These are phyloP conservation scores for Tetranychus truncatus DNA, from an alignment of 2,888 invertebrate genomes.

Conservation along the genomic window DNA sequence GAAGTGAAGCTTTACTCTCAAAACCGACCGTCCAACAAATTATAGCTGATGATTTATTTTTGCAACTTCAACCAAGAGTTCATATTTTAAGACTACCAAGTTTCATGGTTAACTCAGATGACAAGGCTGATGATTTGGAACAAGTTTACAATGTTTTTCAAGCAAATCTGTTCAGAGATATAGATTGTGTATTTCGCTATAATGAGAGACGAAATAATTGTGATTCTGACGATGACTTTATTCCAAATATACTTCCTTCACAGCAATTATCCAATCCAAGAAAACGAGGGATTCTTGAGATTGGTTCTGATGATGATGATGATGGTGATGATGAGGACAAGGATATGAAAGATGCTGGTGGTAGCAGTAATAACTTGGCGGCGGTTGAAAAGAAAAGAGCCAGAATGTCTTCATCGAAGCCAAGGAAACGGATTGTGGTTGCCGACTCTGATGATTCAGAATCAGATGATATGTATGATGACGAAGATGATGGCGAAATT, in stretches of 20 bases:
- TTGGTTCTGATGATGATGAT: not conserved
- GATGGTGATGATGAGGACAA: not conserved
- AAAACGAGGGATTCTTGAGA: not conserved
- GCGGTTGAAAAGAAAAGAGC: not conserved
- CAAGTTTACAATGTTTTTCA: not conserved
- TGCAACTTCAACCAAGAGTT: not conserved
- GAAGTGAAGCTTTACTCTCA: too few species aligned
- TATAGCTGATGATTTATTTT: not conserved
- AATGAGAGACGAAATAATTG: not conserved
- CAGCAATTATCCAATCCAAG: not conserved
- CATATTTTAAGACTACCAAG: not conserved
- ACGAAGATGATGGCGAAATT: not conserved
- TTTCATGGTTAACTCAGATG: not conserved
- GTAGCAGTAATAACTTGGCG: not conserved
- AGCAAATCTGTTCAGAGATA: not conserved
- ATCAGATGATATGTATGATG: not conserved
- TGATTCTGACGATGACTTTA: not conserved
- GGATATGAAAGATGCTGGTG: not conserved
- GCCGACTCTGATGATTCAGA: not conserved
- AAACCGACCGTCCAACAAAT: too few species aligned
- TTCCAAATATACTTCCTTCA: not conserved
- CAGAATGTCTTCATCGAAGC: not conserved
- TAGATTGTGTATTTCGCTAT: not conserved
- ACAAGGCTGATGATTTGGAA: not conserved
- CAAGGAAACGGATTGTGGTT: not conserved